Conservation (phyloP, 2,888 invertebrate genomes). For the Lobophora halterata region DNA sequence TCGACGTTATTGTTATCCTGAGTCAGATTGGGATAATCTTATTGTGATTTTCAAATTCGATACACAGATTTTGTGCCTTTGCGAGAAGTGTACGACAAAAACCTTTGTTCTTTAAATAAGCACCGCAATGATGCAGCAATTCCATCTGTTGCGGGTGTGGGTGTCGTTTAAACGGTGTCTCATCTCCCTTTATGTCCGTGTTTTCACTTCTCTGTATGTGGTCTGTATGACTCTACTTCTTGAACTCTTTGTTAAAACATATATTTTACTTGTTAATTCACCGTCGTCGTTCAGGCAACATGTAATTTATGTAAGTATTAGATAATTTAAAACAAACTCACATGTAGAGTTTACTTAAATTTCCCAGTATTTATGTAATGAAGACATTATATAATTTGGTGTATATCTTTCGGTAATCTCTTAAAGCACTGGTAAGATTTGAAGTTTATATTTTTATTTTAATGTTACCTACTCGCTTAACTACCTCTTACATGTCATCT, state of each 20-base stretch:
- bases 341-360: too few relatives aligned
- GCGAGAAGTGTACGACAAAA: conserved; percentile 1
- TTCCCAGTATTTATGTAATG: too few relatives aligned
- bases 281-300: neutral
- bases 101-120: conserved; percentile 20
- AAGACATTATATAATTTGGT: too few relatives aligned
- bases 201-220: conserved; percentile 6
- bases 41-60: conserved; percentile 4
- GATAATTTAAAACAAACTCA: too few relatives aligned
- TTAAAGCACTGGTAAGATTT: too few relatives aligned
- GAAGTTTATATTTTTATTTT: too few relatives aligned
- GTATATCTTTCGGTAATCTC: too few relatives aligned
- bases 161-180: conserved; percentile 1
- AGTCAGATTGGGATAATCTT: conserved; percentile 2
- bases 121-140: conserved; percentile 12
- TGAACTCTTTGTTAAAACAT: conserved; percentile 4
- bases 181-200: too few relatives aligned
- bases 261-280: conserved; percentile 1
- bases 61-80: conserved; percentile 6
- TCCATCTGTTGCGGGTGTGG: conserved; percentile 11
- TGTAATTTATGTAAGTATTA: too few relatives aligned
- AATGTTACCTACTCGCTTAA: too few relatives aligned
- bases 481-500: too few relatives aligned
- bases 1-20: conserved; percentile 3
- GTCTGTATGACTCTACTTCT: conserved; percentile 2